These are phyloP conservation scores for Sclerodermus sp. DNA, from an alignment of 2,888 invertebrate species.

Conservation along the genomic window DNA sequence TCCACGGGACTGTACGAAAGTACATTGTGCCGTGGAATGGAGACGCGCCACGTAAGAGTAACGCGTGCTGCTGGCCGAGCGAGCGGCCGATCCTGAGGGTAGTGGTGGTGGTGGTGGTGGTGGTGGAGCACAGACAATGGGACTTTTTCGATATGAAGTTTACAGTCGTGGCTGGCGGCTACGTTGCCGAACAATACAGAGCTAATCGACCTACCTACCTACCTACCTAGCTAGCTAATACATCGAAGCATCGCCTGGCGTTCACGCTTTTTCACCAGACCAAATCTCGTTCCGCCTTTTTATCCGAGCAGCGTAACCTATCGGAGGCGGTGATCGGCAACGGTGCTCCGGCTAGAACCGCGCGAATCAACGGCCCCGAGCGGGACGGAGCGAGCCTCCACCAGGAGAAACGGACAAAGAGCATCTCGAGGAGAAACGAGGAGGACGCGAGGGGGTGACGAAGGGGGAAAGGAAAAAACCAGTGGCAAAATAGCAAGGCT, in stretches of 20 bases:
- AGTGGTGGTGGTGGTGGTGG: too few species aligned
- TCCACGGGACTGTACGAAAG: too few species aligned
- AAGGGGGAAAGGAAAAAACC: conserved; percentile 31
- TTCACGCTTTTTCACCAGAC: conserved; percentile 26
- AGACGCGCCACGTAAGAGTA: too few species aligned
- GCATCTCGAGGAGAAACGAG: not conserved
- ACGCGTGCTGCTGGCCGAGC: too few species aligned
- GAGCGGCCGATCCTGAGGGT: too few species aligned
- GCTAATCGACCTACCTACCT: conserved; percentile 21
- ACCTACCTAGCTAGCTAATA: conserved; percentile 13
- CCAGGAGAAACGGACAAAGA: not conserved
- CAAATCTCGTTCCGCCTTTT: conserved; percentile 34
- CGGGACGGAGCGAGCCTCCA: too few species aligned
- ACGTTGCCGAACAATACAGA: not conserved
- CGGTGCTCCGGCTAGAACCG: conserved; percentile 22
- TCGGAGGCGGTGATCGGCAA: conserved; percentile 43
- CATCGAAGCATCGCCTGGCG: conserved; percentile 23
- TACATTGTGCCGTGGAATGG: too few species aligned
- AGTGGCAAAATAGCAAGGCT: conserved; percentile 51
- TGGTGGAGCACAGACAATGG: not conserved
- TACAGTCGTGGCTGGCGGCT: not conserved
- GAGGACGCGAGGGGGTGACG: conserved; percentile 12
- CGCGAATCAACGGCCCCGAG: too few species aligned
- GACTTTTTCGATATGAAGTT: not conserved
- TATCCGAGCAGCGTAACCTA: conserved; percentile 31